Base-by-base conservation (phyloP, 2,888 invertebrate species). In the Adelognathus sp. region DNA sequence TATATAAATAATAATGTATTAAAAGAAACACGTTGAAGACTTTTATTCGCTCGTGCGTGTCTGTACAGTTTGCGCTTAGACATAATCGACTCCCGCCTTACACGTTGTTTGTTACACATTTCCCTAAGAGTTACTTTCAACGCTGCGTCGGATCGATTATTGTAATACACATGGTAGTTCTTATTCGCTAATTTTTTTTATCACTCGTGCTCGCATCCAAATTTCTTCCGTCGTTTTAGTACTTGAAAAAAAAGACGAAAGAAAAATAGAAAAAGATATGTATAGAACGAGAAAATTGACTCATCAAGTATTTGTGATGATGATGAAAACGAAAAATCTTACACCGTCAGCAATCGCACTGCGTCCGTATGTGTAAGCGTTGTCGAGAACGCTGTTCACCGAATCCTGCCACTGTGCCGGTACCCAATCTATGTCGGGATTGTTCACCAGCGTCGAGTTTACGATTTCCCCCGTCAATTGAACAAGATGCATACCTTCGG, bases 281-380 rank as follows among this genome's bases (percentile, higher is more conserved):
- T n/a, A n/a, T n/a, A n/a, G n/a, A n/a, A n/a, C n/a, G n/a, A n/a
- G n/a, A n/a, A n/a, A n/a, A n/a, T n/a, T n/a, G n/a, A n/a, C n/a
- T n/a, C n/a, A n/a, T n/a, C n/a, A n/a, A n/a, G n/a, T n/a, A n/a
- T n/a, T n/a, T n/a, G n/a, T n/a, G n/a, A n/a, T n/a, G n/a, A n/a
- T n/a, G n/a, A n/a, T n/a, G n/a, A n/a, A n/a, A n/a, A n/a, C n/a
- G n/a, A 16, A 50, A 58, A 61, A 36, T 90, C 93, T 92, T 89
- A 98, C 97, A 89, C 96, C 95, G 84, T 96, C 96, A 18, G 97
- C 96, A 85, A 98, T 97, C 87, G 97, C 98, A 88, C 97, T 96
- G 82, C 98, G 93, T 1, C 98, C 98, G 90, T 98, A 98, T 27
- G 96, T 94, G 90, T 98, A 98, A 0, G 98, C 98, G 92, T 98